These are phyloP conservation scores for Gasterosteus nipponicus DNA, from an alignment of 2,113 vertebrate genomes.

Conservation along the genomic window DNA sequence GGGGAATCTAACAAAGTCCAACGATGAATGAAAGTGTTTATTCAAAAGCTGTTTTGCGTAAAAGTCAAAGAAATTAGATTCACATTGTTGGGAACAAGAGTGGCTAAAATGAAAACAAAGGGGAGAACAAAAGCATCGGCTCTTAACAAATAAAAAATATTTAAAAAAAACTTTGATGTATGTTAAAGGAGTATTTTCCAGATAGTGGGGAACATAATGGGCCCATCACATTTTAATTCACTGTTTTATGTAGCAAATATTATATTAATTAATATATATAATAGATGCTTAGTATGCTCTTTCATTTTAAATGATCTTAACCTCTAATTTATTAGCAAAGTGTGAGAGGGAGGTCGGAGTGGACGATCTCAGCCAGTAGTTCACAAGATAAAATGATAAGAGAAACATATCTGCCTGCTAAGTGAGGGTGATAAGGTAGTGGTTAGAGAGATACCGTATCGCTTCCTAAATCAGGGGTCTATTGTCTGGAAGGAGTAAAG, in stretches of 20 bases:
- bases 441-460: conserved; percentile 9
- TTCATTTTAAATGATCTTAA: conserved; percentile 29
- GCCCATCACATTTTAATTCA: conserved; percentile 15
- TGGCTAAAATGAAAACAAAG: background rate
- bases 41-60: conserved; percentile 19
- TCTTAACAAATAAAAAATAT: conserved; percentile 8
- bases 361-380: conserved; percentile 22
- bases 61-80: conserved; percentile 38
- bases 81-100: background rate
- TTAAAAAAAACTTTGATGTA: background rate
- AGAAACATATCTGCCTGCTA: conserved; percentile 24
- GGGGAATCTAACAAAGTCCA: conserved; percentile 54
- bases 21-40: conserved; percentile 58
- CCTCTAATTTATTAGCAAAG: conserved; percentile 8
- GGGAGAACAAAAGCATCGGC: background rate
- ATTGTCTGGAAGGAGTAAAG: conserved; percentile 53
- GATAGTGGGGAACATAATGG: background rate
- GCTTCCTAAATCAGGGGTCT: conserved; percentile 49
- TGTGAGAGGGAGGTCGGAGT: conserved; percentile 28
- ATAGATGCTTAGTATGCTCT: background rate
- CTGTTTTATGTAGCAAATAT: conserved; percentile 17
- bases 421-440: conserved; percentile 41
- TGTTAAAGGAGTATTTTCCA: conserved; percentile 21
- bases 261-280: background rate
- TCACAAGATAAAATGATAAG: conserved; percentile 34